Evolutionary conservation across 2,888 invertebrate genomes (phyloP).

Genomic region (Dynastes maya): DNA sequence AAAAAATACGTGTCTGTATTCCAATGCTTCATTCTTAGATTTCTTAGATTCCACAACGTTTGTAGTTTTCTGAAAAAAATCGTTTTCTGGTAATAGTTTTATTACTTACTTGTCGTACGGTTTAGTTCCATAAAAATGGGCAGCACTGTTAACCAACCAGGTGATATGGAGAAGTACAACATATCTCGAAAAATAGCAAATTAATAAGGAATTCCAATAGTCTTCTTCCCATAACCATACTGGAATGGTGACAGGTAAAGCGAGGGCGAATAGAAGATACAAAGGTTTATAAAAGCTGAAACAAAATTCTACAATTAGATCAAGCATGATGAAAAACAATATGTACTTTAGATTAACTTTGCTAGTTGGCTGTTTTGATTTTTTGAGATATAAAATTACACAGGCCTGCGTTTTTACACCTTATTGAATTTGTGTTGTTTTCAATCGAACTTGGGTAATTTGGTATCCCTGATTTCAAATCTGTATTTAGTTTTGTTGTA

Average conservation of each 20-base stretch:
- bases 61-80: neutral
- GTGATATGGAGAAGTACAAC: slow-evolving; percentile 80
- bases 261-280: slow-evolving; percentile 75
- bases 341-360: too few species aligned
- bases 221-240: slow-evolving; percentile 81
- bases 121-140: slow-evolving; percentile 84
- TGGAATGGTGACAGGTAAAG: slow-evolving; percentile 78
- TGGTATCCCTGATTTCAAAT: too few species aligned
- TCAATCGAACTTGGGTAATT: too few species aligned
- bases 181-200: slow-evolving; percentile 78
- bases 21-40: too few species aligned
- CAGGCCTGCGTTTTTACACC: too few species aligned
- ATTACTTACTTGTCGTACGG: slow-evolving; percentile 82
- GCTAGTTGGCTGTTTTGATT: too few species aligned
- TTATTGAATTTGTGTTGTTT: too few species aligned
- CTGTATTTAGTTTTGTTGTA: too few species aligned
- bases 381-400: too few species aligned
- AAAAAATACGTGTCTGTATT: too few species aligned
- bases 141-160: slow-evolving; percentile 88
- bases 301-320: slow-evolving; percentile 54
- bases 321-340: too few species aligned
- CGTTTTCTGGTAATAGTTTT: neutral
- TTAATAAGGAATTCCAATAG: slow-evolving; percentile 74
- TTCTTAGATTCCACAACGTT: too few species aligned
- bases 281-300: slow-evolving; percentile 79